Evolutionary conservation across 2,888 invertebrate species (phyloP).

Genomic region (Rhogogaster chlorosoma): DNA sequence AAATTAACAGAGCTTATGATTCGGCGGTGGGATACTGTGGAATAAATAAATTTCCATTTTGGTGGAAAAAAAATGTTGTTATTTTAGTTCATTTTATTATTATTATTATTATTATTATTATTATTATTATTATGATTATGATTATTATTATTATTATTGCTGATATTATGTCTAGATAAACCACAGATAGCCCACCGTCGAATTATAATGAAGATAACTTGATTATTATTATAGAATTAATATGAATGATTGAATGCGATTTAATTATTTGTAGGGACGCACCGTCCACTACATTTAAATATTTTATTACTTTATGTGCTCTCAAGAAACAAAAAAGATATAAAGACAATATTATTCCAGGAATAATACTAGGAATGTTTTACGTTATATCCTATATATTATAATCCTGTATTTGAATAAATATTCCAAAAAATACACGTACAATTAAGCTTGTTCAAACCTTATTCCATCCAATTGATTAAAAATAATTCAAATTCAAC

Average conservation of each 20-base stretch:
- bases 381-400: conserved; percentile 48
- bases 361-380: conserved; percentile 48
- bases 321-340: not conserved
- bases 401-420: conserved; percentile 47
- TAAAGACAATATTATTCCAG: conserved; percentile 26
- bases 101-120: not conserved
- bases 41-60: not conserved
- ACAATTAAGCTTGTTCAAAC: not conserved
- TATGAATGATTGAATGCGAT: conserved; percentile 8
- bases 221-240: conserved; percentile 20
- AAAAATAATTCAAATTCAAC: not conserved
- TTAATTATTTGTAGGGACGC: not conserved
- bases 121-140: conserved; percentile 5
- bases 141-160: conserved; percentile 2
- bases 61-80: not conserved
- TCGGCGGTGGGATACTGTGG: not conserved
- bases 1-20: conserved; percentile 14
- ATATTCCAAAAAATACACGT: conserved; percentile 24
- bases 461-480: not conserved
- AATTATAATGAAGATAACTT: conserved; percentile 26
- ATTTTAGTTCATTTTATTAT: not conserved
- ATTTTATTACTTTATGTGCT: not conserved
- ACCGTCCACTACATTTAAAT: not conserved
- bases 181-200: not conserved
- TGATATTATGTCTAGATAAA: not conserved